Evolutionary conservation across 2,113 vertebrate species (phyloP), one percentile per base, ranked within the genome.

Genomic region (Thamnaconus septentrionalis): DNA sequence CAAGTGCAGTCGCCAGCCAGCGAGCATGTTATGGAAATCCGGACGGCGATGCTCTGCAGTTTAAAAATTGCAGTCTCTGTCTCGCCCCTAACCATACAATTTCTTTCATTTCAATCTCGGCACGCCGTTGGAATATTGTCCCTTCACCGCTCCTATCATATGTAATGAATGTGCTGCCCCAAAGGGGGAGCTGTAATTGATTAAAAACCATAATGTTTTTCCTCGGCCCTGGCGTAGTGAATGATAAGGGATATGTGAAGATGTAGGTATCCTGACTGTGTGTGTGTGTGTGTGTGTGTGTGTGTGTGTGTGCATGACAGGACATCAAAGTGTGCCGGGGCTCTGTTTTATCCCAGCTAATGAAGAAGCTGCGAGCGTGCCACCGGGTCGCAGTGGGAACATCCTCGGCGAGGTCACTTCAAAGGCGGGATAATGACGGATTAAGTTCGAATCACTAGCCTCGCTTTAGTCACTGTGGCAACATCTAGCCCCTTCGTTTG

Each of bases 171-270:
- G 81, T 85, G 75, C 74, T 78, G 83, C 85, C 87, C 88, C 85
- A 88, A 89, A 90, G 90, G 86, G 88, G 76, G 72, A 61, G 74
- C 60, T 64, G 53, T 90, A 90, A 91, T 90, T 91, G 90, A 91
- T 92, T 90, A 88, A 89, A 90, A 91, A 85, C 75, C 85, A 81
- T 88, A 85, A 86, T 89, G 81, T 89, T 92, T 90, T 81, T 80
- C 63, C 69, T 60, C 79, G 75, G 18, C 69, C 75, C 55, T 63
- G 47, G 73, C 79, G 59, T 79, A 60, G 66, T 73, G 61, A 48
- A 64, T 51, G 72, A 75, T 79, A 71, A 73, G 73, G 78, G 58
- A 53, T 64, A 42, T 66, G 67, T 48, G 57, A 7, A 64, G 61
- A 54, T 49, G 39, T 65, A 7, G 61, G 48, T 69, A 8, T 73